Percentiles rank a stretch among this genome's conserved stretches.
Conservation (phyloP, 2,797 vertebrate species). For the Onychomys torridus region DNA sequence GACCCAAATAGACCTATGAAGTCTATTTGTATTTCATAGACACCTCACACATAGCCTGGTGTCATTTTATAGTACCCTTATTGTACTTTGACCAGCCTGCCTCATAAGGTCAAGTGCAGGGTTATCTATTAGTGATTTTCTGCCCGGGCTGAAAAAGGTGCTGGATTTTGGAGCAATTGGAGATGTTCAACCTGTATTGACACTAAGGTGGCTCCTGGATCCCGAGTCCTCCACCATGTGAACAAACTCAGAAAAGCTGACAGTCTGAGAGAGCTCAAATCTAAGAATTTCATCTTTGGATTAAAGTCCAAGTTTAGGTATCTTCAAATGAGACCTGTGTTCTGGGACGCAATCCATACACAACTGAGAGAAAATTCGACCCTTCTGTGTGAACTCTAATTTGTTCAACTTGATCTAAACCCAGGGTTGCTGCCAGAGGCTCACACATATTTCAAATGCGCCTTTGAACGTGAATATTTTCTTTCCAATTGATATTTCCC, state of each 20-base stretch:
- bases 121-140: background rate
- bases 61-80: background rate
- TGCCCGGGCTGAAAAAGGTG: background rate
- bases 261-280: background rate
- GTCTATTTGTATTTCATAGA: background rate
- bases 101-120: background rate
- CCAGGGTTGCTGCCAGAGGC: background rate
- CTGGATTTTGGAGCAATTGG: background rate
- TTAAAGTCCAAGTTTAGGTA: background rate
- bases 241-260: background rate
- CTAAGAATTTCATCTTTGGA: slow-evolving; percentile 8
- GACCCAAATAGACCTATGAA: background rate
- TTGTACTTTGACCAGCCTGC: background rate
- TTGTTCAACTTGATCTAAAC: background rate
- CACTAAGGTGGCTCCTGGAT: background rate
- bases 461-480: background rate
- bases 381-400: background rate
- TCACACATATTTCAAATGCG: background rate
- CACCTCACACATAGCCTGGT: background rate
- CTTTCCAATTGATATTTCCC: slow-evolving; percentile 6
- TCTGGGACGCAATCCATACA: background rate
- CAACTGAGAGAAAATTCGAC: background rate
- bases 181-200: background rate
- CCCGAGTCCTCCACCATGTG: background rate
- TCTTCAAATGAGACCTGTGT: background rate